Evolutionary conservation across 2,113 vertebrate genomes (phyloP), one percentile per base, ranked within the genome.

Genomic region (Pollachius pollachius): DNA sequence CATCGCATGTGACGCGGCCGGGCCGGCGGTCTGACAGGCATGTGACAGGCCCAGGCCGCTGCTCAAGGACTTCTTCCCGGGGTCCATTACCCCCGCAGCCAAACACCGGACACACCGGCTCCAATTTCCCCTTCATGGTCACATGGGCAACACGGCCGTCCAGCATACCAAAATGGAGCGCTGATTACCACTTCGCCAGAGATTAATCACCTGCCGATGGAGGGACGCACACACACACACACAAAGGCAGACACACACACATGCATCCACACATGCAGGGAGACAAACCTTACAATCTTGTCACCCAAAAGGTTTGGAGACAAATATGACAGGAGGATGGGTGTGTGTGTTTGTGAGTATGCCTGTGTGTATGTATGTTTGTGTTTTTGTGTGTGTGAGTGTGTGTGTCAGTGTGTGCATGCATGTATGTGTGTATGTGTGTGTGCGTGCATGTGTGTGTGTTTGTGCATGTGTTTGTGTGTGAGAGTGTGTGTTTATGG

Each of bases 111-210:
- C 63, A 37, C 15, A 17, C 62, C 62, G 9, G 8, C 48, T 73
- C 82, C 37, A 15, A 81, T 85, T 87, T 88, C 84, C 76, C 87
- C 86, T 88, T 89, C 89, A 90, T 88, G 89, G 85, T 89, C 85
- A 86, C 84, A 65, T 84, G 84, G 76, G 72, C 82, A 12, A 5
- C 15, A 11, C 15, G 54, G 8, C 72, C 41, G 41, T 84, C 69
- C 82, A 15, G 81, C 78, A 74, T 84, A 86, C 80, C 71, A 83
- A 89, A 89, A 89, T 84, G 80, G 77, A 85, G 71, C 79, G 1
- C 75, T 85, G 82, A 89, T 87, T 84, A 76, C 82, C 82, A 65
- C 82, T 87, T 81, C 7, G 81, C 81, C 86, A 73, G 84, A 82
- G 84, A 82, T 86, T 79, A 87, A 84, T 86, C 84, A 75, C 81